These are phyloP conservation scores for Cecidostiba fungosa DNA, from an alignment of 2,888 invertebrate genomes.

Conservation along the genomic window DNA sequence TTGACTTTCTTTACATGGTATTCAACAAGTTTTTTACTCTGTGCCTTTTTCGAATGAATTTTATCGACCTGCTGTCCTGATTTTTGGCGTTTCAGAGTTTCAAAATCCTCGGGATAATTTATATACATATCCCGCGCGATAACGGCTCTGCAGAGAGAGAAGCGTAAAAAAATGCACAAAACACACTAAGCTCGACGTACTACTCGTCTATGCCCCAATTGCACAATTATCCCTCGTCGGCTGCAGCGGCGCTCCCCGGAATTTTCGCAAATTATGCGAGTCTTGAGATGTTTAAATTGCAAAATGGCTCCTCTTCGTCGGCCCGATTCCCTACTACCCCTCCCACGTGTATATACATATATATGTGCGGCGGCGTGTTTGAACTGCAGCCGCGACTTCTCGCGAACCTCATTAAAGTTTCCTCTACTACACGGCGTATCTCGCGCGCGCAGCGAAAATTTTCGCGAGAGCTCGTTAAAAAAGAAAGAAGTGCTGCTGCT, in stretches of 20 bases:
- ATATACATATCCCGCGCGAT: too few relatives aligned
- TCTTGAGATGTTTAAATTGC: constrained; percentile 54
- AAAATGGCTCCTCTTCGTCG: constrained; percentile 37
- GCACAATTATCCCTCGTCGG: neutral
- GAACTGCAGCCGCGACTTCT: constrained; percentile 37
- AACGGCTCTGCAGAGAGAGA: too few relatives aligned
- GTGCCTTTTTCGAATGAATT: neutral
- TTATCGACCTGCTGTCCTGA: neutral
- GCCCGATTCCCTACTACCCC: neutral
- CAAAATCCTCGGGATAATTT: too few relatives aligned
- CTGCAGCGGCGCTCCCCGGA: neutral
- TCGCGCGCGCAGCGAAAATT: constrained; percentile 34
- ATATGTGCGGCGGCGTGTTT: neutral
- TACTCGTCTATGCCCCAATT: neutral
- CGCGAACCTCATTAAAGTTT: constrained; percentile 56
- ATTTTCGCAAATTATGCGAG: constrained; percentile 51
- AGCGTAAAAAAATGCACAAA: neutral
- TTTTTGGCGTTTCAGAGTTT: neutral
- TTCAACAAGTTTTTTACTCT: neutral
- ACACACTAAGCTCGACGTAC: too few relatives aligned
- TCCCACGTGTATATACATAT: neutral
- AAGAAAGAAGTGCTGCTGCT: neutral
- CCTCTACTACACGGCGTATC: constrained; percentile 22
- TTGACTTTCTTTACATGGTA: neutral
- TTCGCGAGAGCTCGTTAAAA: constrained; percentile 27